A percentile compares a stretch with the other conserved stretches of the same genome.
phyloP scores from a whole-genome alignment of 2,888 invertebrate species.

The Lasioglossum oenotherae region DNA sequence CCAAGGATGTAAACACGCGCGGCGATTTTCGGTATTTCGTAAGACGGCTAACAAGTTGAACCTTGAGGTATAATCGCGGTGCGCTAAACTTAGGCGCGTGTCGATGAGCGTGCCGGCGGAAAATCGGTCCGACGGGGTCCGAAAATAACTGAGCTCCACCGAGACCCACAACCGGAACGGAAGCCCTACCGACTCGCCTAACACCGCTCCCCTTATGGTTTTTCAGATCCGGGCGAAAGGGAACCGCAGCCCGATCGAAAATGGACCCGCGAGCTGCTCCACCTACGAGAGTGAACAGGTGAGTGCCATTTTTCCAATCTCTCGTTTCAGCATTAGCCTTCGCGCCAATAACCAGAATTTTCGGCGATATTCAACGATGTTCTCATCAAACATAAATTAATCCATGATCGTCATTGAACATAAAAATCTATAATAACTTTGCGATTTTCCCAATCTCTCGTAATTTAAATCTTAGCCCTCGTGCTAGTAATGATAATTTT shows the following conservation, averaged over 20 bases:
- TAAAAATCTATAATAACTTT: too few species aligned
- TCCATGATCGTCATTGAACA: too few species aligned
- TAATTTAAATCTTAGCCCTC: too few species aligned
- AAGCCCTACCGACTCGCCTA: constrained; percentile 7
- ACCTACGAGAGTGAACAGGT: constrained; percentile 74
- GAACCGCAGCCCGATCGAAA: constrained; percentile 72
- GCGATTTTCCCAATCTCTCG: too few species aligned
- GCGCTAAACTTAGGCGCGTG: constrained; percentile 73
- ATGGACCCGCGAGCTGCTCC: constrained; percentile 58
- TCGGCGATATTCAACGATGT: neutral
- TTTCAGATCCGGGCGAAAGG: constrained; percentile 74
- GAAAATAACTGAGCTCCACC: constrained; percentile 47
- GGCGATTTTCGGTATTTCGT: constrained; percentile 73
- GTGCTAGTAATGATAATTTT: too few species aligned
- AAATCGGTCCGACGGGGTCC: constrained; percentile 47
- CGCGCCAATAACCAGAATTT: neutral
- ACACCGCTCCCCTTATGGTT: constrained; percentile 44
- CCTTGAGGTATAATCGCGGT: constrained; percentile 77
- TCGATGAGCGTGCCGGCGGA: constrained; percentile 44
- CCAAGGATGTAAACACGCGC: constrained; percentile 71
- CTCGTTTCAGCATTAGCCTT: neutral
- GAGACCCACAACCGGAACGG: constrained; percentile 25
- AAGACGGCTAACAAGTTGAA: constrained; percentile 71
- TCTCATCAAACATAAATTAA: too few species aligned
- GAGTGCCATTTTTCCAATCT: constrained; percentile 41